phyloP scores from a whole-genome alignment of 2,797 vertebrate species.

The Aratinga solstitialis region DNA sequence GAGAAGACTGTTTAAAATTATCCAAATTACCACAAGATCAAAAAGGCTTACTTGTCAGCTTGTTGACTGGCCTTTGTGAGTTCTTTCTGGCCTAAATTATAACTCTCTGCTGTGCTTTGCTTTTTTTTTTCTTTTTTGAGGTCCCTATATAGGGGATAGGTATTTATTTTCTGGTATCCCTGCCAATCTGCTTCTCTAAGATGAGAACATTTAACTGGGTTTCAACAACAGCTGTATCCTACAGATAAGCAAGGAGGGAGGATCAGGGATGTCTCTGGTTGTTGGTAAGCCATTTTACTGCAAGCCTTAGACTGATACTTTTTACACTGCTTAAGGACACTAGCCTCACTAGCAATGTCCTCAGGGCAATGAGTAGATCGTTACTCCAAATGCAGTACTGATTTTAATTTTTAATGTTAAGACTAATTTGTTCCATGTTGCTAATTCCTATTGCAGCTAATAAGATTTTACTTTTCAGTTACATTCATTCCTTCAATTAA shows the following conservation, averaged over 20 bases:
- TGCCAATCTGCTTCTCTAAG: slow-evolving; percentile 34
- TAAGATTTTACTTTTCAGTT: slow-evolving; percentile 38
- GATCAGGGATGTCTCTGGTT: background rate
- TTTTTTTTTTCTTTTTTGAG: background rate
- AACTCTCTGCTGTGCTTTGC: background rate
- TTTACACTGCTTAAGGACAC: slow-evolving; percentile 19
- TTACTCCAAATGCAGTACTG: background rate
- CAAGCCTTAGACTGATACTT: slow-evolving; percentile 3
- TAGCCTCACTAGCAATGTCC: background rate
- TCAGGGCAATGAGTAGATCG: slow-evolving; percentile 30
- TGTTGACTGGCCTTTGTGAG: background rate
- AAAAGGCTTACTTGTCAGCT: slow-evolving; percentile 33
- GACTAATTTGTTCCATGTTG: slow-evolving; percentile 9
- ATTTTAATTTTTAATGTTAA: slow-evolving; percentile 28
- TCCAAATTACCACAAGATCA: slow-evolving; percentile 25
- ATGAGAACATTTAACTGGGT: background rate
- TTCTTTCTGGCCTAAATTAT: slow-evolving; percentile 23
- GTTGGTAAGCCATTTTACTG: slow-evolving; percentile 20
- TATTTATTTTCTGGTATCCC: background rate
- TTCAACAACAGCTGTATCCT: slow-evolving; percentile 33
- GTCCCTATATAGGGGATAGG: background rate
- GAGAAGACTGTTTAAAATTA: slow-evolving; percentile 5
- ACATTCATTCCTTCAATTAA: slow-evolving; percentile 34
- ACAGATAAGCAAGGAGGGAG: slow-evolving; percentile 26
- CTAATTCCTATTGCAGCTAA: slow-evolving; percentile 53